Evolutionary conservation across 2,797 vertebrate species (phyloP), one percentile per base, ranked within the genome.

Genomic region (Phrynocephalus guinanensis): DNA sequence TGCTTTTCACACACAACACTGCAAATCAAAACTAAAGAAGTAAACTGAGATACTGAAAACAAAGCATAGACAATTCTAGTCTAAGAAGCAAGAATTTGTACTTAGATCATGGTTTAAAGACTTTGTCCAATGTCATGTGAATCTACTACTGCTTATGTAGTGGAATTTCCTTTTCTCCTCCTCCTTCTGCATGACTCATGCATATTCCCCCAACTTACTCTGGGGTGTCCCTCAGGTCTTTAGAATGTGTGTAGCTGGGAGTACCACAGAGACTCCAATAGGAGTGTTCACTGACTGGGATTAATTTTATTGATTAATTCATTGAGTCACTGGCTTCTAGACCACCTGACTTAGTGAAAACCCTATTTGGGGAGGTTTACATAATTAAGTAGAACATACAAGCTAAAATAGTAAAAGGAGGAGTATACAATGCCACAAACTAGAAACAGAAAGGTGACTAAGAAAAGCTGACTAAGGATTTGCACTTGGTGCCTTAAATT

Each of bases 1-100:
- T n/a, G 26, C 2, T 70, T 82, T 83, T 16, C 70, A 82, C 0
- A 75, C 33, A 78, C 1, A 80, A 24, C 48, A 91, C 1, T 44
- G 71, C 3, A 85, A 90, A 71, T 15, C 70, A 73, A 84, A 16
- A 83, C 22, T 1, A 1, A 3, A n/a, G 24, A 89, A 22, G 72
- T 0, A 85, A n/a, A 88, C 86, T 7, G 66, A 86, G 9, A 90
- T 13, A n/a, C 82, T 87, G 30, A 88, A 63, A 38, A 85, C 15
- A 67, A 81, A 56, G 6, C 0, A 30, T 24, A 28, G 5, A 5
- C 7, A 33, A 5, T 86, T 63, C 38, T 44, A 44, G 38, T 44
- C 33, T 13, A n/a, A 24, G 28, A 18, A 73, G 16, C 44, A 67
- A 30, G 3, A 50, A 44, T 50, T 82, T 15, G 18, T 11, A 9